Conservation (phyloP, 2,888 invertebrate genomes). For the Papilio demoleus region DNA sequence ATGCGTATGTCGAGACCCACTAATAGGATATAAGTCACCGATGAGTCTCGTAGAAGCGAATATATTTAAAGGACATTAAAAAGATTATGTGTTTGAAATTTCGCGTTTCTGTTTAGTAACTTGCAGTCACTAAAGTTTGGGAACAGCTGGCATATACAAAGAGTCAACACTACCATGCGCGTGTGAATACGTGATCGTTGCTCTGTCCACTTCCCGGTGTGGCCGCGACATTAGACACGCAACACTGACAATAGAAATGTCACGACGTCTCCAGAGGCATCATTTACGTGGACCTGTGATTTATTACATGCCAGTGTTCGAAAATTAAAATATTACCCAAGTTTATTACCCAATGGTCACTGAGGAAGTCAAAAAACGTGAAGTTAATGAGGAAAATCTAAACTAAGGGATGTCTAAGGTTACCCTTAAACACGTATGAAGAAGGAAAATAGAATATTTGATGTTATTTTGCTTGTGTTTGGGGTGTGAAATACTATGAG, state of each 20-base stretch:
- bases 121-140: neutral
- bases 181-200: constrained; percentile 47
- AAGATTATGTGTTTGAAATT: no score
- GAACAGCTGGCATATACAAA: constrained; percentile 41
- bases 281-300: constrained; percentile 38
- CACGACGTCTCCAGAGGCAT: constrained; percentile 31
- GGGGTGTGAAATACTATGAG: constrained; percentile 22
- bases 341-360: neutral
- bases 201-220: constrained; percentile 50
- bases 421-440: neutral
- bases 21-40: neutral
- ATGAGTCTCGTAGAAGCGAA: no score
- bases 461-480: neutral
- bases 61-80: no score
- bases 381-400: neutral
- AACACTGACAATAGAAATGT: constrained; percentile 36
- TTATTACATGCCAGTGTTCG: constrained; percentile 25
- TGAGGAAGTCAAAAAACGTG: neutral
- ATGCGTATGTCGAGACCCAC: neutral
- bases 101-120: no score
- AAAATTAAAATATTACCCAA: constrained; percentile 6
- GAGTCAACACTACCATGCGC: constrained; percentile 50
- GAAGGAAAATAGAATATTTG: neutral
- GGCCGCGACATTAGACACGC: constrained; percentile 48
- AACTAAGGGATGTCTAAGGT: neutral